Base-by-base conservation (phyloP, 1,140 invertebrate genomes). In the Drosophila lacteicornis region DNA sequence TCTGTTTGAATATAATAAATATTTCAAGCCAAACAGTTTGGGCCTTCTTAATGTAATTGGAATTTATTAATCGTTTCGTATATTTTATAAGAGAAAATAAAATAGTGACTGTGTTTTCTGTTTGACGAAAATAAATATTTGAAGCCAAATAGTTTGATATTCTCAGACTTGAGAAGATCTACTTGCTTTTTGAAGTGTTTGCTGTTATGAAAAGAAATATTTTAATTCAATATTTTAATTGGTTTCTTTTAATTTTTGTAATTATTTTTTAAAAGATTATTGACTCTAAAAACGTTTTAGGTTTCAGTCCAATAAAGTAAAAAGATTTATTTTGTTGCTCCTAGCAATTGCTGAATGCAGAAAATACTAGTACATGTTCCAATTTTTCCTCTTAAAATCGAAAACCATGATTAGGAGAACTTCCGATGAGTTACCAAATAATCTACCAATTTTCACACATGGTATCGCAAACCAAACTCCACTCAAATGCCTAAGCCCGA, bases 381-480 rank as follows among this genome's bases (percentile, higher is more conserved):
- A 0, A 7, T 33, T 53, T 19, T 55, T 2, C 1, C 30, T 38
- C 42, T 55, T 22, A 1, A 36, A 51, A 51, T 8, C 27, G 9
- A 11, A 33, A 51, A n/a, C n/a, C n/a, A 12, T 25, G 13, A 51
- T 19, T 3, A 11, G 1, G 13, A 8, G 30, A 3, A 6, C 36
- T 38, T 19, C 4, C 4, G 1, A 9, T 22, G 51, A 55, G 7
- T 19, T 36, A 13, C 22, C 43, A 68, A 68, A 70, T 68, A 70
- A 46, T 68, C 33, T 12, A 55, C 49, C 33, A 68, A 68, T 55
- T 69, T 67, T 67, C 62, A 53, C 67, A 69, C 47, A 53, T 65
- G 11, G 13, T 22, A n/a, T 22, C 53, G 11, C 51, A 27, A 8
- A 53, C 25, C 30, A 27, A 47, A 27, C 36, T 36, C 43, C 33